A percentile compares a stretch with the other conserved stretches of the same genome.
phyloP scores from a whole-genome alignment of 2,797 vertebrate genomes.

The Urocyon cinereoargenteus region DNA sequence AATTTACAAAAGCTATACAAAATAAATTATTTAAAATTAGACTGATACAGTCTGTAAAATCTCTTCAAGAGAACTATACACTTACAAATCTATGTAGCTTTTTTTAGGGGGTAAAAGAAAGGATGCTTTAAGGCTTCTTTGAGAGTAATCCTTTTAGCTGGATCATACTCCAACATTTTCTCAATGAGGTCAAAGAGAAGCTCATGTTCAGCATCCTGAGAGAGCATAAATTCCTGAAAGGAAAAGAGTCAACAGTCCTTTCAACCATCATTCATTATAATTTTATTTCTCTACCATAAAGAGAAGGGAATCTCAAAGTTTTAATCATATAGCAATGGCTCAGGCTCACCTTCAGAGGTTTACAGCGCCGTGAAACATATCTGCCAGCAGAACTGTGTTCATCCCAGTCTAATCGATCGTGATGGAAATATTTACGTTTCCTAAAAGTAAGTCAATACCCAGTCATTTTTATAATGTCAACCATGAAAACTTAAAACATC shows the following conservation, averaged over 20 bases:
- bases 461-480: not conserved
- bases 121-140: conserved; percentile 91
- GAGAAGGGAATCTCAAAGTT: not conserved
- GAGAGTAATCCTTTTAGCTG: conserved; percentile 90
- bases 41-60: conserved; percentile 94
- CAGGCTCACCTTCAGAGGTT: conserved; percentile 91
- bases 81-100: not conserved
- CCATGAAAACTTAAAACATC: not conserved
- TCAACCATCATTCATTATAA: not conserved
- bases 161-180: conserved; percentile 94
- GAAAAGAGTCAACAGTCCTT: not conserved
- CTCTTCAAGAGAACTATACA: conserved; percentile 84
- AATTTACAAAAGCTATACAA: conserved; percentile 87
- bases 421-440: conserved; percentile 91
- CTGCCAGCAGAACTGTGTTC: conserved; percentile 90
- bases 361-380: conserved; percentile 92
- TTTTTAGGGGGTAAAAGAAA: conserved; percentile 89
- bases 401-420: conserved; percentile 92
- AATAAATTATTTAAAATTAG: conserved; percentile 89
- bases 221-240: conserved; percentile 91
- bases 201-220: conserved; percentile 89
- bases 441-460: conserved; percentile 83
- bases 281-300: not conserved
- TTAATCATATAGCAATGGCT: not conserved
- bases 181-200: conserved; percentile 93